Evolutionary conservation across 2,888 invertebrate species (phyloP), one percentile per base, ranked within the genome.

Genomic region (Dynastes tityus): DNA sequence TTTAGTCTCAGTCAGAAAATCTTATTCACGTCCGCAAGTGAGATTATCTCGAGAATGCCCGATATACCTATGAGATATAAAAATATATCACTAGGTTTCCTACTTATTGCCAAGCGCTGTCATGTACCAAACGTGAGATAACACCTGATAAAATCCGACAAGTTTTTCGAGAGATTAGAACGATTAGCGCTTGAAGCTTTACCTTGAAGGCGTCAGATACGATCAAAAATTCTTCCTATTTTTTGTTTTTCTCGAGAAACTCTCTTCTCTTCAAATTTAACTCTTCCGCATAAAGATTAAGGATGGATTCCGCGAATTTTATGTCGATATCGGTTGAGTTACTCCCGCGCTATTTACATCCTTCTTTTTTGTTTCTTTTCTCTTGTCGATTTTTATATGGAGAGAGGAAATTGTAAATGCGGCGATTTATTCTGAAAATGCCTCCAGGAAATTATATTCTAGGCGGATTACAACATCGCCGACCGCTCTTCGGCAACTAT

Each of bases 391-490:
- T 45, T 11, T 45, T 45, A 45, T 45, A 55, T 22, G 55, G 22
- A 22, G 22, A 55, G 9, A 55, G 55, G 55, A 55, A 55, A 55
- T 55, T 22, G 22, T 55, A 55, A 55, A 55, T 55, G 45, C 45
- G 55, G 55, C 55, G 22, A 55, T 55, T 55, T 22, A 22, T 55
- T 55, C 55, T 55, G 27, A 55, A 55, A 22, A 22, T 55, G 9
- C 55, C 55, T 55, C 55, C 55, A 55, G 55, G 55, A 55, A 55
- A 55, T 55, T 55, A 55, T 55, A 55, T 55, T 55, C 55, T 55
- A 55, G 22, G 45, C 45, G 45, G 55, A 55, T 55, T 55, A 16
- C 55, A 55, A 22, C 55, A 55, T 22, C 8, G 16, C 22, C 22
- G 16, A 22, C 55, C 55, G 22, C 8, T 55, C 22, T 22, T 55